Conservation (phyloP, 2,797 vertebrate genomes). For the Pipistrellus pygmaeus region DNA sequence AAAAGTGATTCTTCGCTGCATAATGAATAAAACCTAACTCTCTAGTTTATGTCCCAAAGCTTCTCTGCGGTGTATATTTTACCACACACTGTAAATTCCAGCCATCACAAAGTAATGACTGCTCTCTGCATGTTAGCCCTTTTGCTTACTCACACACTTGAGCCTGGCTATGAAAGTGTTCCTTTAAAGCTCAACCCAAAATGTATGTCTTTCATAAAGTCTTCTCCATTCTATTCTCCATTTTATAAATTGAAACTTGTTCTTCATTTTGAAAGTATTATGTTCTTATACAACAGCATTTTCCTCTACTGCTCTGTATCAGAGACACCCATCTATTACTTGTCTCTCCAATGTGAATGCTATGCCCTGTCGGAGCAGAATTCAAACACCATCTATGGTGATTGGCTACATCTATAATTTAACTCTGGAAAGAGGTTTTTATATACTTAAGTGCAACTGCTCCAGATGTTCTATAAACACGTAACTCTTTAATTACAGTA, state of each 20-base stretch:
- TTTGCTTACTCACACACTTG: neutral
- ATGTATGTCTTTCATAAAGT: neutral
- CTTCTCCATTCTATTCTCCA: neutral
- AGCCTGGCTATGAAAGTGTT: neutral
- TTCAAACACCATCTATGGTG: neutral
- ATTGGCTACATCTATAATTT: slow-evolving; percentile 35
- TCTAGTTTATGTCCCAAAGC: neutral
- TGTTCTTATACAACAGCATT: neutral
- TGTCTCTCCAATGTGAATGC: neutral
- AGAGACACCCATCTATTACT: neutral
- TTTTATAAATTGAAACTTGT: slow-evolving; percentile 13
- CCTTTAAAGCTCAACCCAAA: neutral
- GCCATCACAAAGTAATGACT: neutral
- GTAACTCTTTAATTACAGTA: slow-evolving; percentile 64
- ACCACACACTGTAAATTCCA: neutral
- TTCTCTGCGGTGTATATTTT: neutral
- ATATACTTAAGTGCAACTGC: slow-evolving; percentile 22
- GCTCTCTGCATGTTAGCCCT: neutral
- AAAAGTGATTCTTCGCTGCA: neutral
- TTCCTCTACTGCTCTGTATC: neutral
- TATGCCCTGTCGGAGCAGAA: neutral
- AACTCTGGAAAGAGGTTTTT: slow-evolving; percentile 4
- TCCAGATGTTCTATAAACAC: slow-evolving; percentile 71
- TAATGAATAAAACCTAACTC: slow-evolving; percentile 5
- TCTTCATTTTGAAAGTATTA: neutral